Conservation (phyloP, 2,888 invertebrate genomes). For the Lamellibrachia satsuma region DNA sequence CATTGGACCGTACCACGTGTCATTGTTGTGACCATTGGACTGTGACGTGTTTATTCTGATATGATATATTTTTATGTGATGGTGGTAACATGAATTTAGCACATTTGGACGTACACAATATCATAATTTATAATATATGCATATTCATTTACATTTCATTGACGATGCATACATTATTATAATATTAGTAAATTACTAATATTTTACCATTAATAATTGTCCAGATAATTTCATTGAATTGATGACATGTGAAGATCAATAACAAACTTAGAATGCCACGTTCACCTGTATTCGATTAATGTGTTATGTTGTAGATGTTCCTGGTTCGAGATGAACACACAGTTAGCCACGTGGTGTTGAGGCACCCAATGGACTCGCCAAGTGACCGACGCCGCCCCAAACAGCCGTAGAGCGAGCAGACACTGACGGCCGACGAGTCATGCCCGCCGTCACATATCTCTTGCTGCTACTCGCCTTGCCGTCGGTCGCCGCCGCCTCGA, state of each 20-base stretch:
- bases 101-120: too few species aligned
- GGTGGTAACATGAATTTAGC: too few species aligned
- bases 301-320: not conserved
- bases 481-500: not conserved
- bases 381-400: not conserved
- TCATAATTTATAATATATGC: too few species aligned
- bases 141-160: too few species aligned
- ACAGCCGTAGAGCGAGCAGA: not conserved
- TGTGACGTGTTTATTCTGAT: too few species aligned
- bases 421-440: not conserved
- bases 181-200: not conserved
- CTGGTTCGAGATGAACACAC: not conserved
- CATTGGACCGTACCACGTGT: too few species aligned
- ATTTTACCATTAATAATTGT: not conserved
- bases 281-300: not conserved
- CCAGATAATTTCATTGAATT: not conserved
- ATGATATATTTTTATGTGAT: too few species aligned
- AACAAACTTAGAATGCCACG: too few species aligned
- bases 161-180: too few species aligned
- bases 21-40: too few species aligned
- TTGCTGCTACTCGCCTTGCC: not conserved
- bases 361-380: not conserved
- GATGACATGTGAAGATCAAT: not conserved
- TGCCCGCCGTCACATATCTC: not conserved
- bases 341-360: not conserved